Evolutionary conservation across 2,797 vertebrate genomes (phyloP).

Genomic region (Choloepus didactylus): DNA sequence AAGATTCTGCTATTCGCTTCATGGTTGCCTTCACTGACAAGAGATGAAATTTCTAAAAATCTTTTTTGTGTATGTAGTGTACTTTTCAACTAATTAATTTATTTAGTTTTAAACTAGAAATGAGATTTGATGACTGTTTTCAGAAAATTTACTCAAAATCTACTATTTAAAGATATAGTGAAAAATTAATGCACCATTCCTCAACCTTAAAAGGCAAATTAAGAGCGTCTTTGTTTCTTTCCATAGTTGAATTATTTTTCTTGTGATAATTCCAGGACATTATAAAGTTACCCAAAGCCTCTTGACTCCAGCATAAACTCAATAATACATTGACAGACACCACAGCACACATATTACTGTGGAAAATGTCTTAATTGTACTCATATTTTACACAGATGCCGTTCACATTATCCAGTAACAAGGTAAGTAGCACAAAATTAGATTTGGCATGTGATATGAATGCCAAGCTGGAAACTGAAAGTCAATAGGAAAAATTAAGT

Average conservation of each 20-base stretch:
- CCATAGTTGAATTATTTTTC: conserved; percentile 56
- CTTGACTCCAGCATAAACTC: conserved; percentile 57
- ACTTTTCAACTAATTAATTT: conserved; percentile 50
- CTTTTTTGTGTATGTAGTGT: neutral
- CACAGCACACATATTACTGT: conserved; percentile 55
- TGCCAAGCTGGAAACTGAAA: neutral
- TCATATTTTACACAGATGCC: conserved; percentile 72
- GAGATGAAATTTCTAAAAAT: conserved; percentile 18
- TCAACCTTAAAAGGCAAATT: neutral
- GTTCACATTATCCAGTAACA: conserved; percentile 59
- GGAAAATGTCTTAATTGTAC: conserved; percentile 74
- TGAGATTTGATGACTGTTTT: conserved; percentile 33
- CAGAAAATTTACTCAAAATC: conserved; percentile 27
- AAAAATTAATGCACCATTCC: neutral
- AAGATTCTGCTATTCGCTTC: conserved; percentile 15
- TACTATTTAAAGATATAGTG: conserved; percentile 24
- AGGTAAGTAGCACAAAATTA: conserved; percentile 51
- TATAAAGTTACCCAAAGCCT: conserved; percentile 35
- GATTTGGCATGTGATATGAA: conserved; percentile 62
- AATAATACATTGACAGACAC: conserved; percentile 67
- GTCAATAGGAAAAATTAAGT: no score
- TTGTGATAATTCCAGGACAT: conserved; percentile 54
- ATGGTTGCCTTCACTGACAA: conserved; percentile 34
- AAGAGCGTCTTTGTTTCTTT: conserved; percentile 10
- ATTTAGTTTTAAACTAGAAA: conserved; percentile 61